Evolutionary conservation across 2,888 invertebrate species (phyloP).

Genomic region (Heliconius aoede): DNA sequence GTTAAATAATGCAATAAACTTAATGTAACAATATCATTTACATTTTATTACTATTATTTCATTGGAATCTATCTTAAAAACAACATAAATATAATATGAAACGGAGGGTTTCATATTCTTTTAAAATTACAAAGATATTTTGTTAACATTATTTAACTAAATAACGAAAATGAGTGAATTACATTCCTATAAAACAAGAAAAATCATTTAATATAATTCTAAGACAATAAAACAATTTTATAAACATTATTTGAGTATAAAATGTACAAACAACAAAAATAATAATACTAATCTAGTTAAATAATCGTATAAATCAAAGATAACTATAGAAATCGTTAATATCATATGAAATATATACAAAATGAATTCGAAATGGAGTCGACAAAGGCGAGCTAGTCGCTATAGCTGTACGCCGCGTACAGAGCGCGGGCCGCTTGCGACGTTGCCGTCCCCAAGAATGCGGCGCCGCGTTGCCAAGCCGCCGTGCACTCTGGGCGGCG

Average conservation of each 20-base stretch:
- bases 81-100: neutral
- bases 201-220: neutral
- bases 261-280: too few relatives aligned
- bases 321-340: neutral
- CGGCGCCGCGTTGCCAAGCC: constrained; percentile 76
- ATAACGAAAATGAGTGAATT: neutral
- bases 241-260: neutral
- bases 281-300: too few relatives aligned
- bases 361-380: constrained; percentile 53
- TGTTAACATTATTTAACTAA: neutral
- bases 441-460: constrained; percentile 77
- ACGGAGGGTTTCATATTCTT: too few relatives aligned
- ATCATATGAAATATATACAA: neutral
- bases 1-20: too few relatives aligned
- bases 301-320: neutral
- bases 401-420: constrained; percentile 39
- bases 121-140: neutral
- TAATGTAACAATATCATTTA: neutral
- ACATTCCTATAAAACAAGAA: neutral
- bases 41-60: neutral
- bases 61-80: neutral
- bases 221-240: too few relatives aligned
- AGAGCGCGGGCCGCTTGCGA: constrained; percentile 62
- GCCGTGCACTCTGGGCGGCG: constrained; percentile 75
- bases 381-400: constrained; percentile 63